Base-by-base conservation (phyloP, 2,888 invertebrate genomes). In the Globia sparganii region DNA sequence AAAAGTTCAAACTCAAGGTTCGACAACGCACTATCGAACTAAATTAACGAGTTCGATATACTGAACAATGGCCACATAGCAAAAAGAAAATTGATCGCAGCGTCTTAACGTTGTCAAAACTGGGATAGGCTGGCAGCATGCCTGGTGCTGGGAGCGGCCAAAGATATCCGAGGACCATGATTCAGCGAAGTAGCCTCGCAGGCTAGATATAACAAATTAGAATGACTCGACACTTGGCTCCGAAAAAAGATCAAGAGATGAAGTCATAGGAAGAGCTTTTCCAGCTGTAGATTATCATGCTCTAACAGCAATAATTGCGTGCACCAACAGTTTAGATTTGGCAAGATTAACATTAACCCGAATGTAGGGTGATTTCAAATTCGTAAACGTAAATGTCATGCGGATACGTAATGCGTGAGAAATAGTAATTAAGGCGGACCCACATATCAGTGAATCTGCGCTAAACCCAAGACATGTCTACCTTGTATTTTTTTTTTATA, bases 351-450 rank as follows among this genome's bases (percentile, higher is more conserved):
- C 76, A 70, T 75, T 78, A 77, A 77, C 71, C 72, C 65, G 75
- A 82, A 86, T 83, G 79, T 88, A 78, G 83, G 77, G 78, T 87
- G 65, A 78, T 81, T 87, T 86, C 53, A 79, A 86, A 87, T 86
- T 75, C 66, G 72, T 81, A 85, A 89, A 89, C 77, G 84, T 83
- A 75, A 82, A 80, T 77, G 76, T 65, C 83, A 85, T 78, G 81
- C 84, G 81, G 79, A 77, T 81, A 78, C 80, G 77, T 80, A 84
- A 81, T 77, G 84, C 82, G 84, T 81, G 83, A 71, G 81, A 89
- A 89, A 89, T 90, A 75, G 71, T 81, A 88, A 89, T 88, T 81
- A 86, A 77, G 72, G 74, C 76, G 79, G 65, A 70, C 69, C 77
- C 43, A 77, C 68, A 80, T 85, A 81, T 80, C 82, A 65, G 74